A percentile compares a stretch with the other conserved stretches of the same genome.
Evolutionary conservation across 2,113 vertebrate genomes (phyloP).

Genomic region (Hymenochirus boettgeri): DNA sequence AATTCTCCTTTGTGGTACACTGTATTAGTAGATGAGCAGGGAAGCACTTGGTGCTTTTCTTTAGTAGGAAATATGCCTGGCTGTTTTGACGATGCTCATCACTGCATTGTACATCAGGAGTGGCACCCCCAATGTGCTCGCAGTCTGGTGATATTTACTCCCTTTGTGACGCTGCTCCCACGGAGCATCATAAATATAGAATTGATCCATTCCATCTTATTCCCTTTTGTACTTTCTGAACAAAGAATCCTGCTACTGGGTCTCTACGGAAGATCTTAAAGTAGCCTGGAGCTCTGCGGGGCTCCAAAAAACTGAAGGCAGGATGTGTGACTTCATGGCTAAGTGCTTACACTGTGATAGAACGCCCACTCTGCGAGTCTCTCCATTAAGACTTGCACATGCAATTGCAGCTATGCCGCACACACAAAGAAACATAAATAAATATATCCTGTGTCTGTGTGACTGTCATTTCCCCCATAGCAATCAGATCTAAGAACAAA

Average conservation of each 20-base stretch:
- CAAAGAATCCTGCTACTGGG: conserved; percentile 21
- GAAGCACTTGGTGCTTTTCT: background rate
- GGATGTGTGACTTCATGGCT: conserved; percentile 11
- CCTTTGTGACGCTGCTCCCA: conserved; percentile 26
- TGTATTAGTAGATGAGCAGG: background rate
- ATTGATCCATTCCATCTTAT: conserved; percentile 33
- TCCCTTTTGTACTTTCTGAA: conserved; percentile 22
- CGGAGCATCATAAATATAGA: conserved; percentile 27
- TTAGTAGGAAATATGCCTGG: background rate
- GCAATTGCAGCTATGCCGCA: too few species aligned
- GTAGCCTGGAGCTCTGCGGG: conserved; percentile 18
- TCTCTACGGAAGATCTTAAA: conserved; percentile 8
- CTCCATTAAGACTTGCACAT: too few species aligned
- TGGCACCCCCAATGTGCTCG: conserved; percentile 2
- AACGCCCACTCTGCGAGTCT: background rate
- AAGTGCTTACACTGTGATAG: background rate
- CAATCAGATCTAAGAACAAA: too few species aligned
- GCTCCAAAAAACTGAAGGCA: background rate
- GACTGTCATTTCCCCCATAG: too few species aligned
- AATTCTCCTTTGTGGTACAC: background rate
- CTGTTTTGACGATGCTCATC: background rate
- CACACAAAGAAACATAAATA: too few species aligned
- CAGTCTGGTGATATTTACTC: conserved; percentile 26
- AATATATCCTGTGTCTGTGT: too few species aligned
- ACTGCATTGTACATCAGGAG: background rate